Conservation (phyloP, 2,888 invertebrate species). For the Cosmopolites sordidus region DNA sequence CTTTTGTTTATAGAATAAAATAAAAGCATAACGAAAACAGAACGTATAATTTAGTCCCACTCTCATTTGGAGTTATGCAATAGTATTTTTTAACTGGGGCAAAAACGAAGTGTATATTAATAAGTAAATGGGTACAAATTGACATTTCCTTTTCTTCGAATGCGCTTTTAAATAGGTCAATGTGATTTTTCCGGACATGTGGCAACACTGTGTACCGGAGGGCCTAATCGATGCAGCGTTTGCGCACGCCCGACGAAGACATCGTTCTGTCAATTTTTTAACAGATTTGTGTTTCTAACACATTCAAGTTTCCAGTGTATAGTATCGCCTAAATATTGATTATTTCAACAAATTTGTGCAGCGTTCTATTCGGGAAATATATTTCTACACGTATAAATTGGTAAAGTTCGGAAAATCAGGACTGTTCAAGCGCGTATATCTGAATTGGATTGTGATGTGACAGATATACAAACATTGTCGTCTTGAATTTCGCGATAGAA, state of each 20-base stretch:
- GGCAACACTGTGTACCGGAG: constrained; percentile 3
- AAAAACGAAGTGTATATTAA: too few species aligned
- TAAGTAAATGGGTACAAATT: too few species aligned
- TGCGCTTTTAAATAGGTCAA: constrained; percentile 12
- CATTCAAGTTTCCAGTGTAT: constrained; percentile 20
- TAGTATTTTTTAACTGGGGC: too few species aligned
- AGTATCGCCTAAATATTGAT: constrained; percentile 19
- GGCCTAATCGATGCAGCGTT: constrained; percentile 9
- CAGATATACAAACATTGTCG: constrained; percentile 12
- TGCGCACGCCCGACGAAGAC: constrained; percentile 10
- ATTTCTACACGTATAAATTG: neutral
- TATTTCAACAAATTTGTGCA: constrained; percentile 18
- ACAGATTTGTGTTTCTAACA: constrained; percentile 21
- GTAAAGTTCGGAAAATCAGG: too few species aligned
- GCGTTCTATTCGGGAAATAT: constrained; percentile 2
- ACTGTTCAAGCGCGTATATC: constrained; percentile 6
- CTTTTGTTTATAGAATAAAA: too few species aligned
- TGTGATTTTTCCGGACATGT: constrained; percentile 6
- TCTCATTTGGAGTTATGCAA: too few species aligned
- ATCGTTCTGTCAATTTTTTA: constrained; percentile 22
- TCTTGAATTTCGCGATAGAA: neutral
- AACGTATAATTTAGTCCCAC: too few species aligned
- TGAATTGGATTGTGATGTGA: constrained; percentile 17
- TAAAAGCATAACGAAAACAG: too few species aligned
- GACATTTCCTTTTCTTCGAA: too few species aligned